Conservation (phyloP, 2,888 invertebrate species). For the Cataglyphis altisquamis region DNA sequence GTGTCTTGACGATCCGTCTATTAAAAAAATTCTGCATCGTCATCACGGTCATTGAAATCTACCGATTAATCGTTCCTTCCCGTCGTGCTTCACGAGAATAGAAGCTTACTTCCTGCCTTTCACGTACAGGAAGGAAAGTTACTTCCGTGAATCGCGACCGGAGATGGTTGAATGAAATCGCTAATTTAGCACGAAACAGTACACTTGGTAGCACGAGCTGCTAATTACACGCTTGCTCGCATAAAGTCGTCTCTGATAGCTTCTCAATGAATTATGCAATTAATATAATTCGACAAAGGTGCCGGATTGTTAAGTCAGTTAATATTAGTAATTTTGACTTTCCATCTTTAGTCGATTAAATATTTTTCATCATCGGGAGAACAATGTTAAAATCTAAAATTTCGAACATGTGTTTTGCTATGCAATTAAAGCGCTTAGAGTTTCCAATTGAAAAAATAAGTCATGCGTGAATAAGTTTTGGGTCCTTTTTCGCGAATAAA, state of each 20-base stretch:
- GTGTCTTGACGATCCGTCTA: background rate
- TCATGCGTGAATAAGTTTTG: background rate
- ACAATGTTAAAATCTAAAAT: background rate
- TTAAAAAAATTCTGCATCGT: conserved; percentile 2
- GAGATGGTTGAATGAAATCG: conserved; percentile 28
- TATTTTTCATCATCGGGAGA: background rate
- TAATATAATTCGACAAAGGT: background rate
- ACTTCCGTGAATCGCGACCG: background rate
- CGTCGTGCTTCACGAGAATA: background rate
- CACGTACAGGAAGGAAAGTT: background rate
- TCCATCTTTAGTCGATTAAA: conserved; percentile 19
- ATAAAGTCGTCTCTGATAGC: background rate
- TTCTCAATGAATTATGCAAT: background rate
- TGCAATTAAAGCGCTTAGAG: background rate
- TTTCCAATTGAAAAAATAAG: background rate
- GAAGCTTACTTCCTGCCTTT: background rate
- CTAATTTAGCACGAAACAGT: conserved; percentile 2
- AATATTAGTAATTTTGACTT: conserved; percentile 32
- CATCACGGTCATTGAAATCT: conserved; percentile 8
- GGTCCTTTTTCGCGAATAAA: background rate
- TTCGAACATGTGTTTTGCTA: background rate
- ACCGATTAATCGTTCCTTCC: background rate
- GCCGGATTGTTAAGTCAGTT: conserved; percentile 2
- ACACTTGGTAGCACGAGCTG: conserved; percentile 1
- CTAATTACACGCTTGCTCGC: conserved; percentile 19